Evolutionary conservation across 2,797 vertebrate genomes (phyloP), one percentile per base, ranked within the genome.

Genomic region (Valencia hispanica): DNA sequence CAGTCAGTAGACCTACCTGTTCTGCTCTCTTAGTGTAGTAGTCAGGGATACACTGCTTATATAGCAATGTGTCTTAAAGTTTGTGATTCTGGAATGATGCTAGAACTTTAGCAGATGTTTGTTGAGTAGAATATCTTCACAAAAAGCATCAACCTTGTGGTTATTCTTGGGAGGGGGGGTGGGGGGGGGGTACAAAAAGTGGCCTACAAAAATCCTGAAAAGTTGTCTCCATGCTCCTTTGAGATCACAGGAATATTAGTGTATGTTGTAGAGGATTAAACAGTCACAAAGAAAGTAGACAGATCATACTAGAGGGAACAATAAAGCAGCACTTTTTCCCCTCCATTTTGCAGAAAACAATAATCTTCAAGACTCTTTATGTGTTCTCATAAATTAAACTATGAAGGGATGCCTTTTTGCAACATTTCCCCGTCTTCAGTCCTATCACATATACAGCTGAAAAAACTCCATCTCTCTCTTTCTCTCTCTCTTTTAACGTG

Each of bases 401-500:
- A 73, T 57, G n/a, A 84, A 71, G 27, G 72, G 68, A 73, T 83
- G 71, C n/a, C 45, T 51, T 55, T 79, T 77, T 73, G 32, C 43
- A 73, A 79, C 73, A 69, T 73, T 82, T 84, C 77, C n/a, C 79
- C 63, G 39, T 81, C 75, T 84, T 87, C 70, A 70, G 8, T 79
- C 84, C 51, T 53, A 61, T 34, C 32, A 76, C n/a, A 77, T 74
- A 57, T 72, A 61, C 72, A 27, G 68, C 47, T 82, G 70, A 83
- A 81, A 73, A 70, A 51, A 70, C 39, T 61, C 5, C 83, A 73
- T 30, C 75, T 41, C 84, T 47, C 72, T 75, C 77, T 30, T 74
- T 41, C 84, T 47, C 72, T 75, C 77, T 76, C 73, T 80, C 30
- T 72, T 86, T 87, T 90, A 94, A 86, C 93, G 90, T 72, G 84